Evolutionary conservation across 2,888 invertebrate species (phyloP), one percentile per base, ranked within the genome.

Genomic region (Drosophila rellima): DNA sequence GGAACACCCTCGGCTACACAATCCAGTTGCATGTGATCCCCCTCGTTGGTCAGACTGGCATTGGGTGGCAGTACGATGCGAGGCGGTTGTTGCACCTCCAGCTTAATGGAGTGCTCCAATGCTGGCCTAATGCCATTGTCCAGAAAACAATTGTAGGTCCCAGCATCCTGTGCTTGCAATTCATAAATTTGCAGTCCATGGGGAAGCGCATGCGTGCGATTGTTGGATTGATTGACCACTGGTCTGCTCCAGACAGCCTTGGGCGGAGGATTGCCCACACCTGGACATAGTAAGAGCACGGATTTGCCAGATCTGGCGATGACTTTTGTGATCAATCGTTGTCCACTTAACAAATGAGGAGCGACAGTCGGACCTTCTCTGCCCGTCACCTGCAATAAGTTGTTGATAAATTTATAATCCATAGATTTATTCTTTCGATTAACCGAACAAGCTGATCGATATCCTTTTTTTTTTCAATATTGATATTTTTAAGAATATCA

Each of bases 141-240:
- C 69, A 96, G 94, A 52, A 94, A 93, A 89, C 97, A 97, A 15
- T 95, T 94, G 90, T 97, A 97, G 5, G 95, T 94, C 0, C 97
- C 97, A 90, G 95, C 94, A 90, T 95, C 95, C 1, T 92, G 89
- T 0, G 93, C 91, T 37, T 93, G 93, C 0, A 95, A 93, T 75
- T 94, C 93, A n/a, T 91, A 88, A 40, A 96, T 94, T 62, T 92
- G 92, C n/a, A 95, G 89, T 2, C 95, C 95, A 61, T 94, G 94
- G 2, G 92, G 84, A 0, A 94, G 90, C 57, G 92, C 90, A 35
- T 91, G 91, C 0, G 93, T 93, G n/a, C 94, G 93, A 48, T 73
- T 75, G 20, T 93, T 91, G 2, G 37, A 37, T 26, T 95, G 31
- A 7, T 15, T 33, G 1, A 92, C 82, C 2, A 67, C 78, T 20